Percentiles rank a stretch among this genome's conserved stretches.
phyloP scores from a whole-genome alignment of 2,113 vertebrate genomes.

The Trochalopteron elliotii region DNA sequence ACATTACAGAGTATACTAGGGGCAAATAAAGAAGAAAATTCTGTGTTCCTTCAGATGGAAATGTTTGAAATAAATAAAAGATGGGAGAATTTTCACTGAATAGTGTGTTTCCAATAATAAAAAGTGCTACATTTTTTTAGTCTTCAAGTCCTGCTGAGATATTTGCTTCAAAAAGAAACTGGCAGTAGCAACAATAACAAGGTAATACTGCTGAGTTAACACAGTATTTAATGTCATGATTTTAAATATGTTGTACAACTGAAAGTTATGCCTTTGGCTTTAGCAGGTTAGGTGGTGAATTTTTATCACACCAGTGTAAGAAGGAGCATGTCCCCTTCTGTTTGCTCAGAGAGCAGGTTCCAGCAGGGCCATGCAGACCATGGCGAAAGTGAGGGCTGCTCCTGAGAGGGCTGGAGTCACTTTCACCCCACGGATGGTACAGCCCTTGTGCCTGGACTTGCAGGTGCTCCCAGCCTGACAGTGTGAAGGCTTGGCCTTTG shows the following conservation, averaged over 20 bases:
- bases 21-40: background rate
- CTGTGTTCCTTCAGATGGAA: background rate
- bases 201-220: background rate
- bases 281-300: background rate
- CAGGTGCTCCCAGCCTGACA: background rate
- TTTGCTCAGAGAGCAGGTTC: background rate
- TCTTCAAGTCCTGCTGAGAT: background rate
- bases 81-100: background rate
- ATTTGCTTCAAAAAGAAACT: background rate
- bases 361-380: background rate
- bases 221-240: background rate
- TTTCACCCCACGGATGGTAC: rapidly evolving
- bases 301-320: background rate
- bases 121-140: background rate
- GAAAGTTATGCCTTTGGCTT: background rate
- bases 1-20: background rate
- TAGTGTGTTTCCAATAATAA: background rate
- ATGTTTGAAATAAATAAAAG: background rate
- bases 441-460: background rate
- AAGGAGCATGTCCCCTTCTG: background rate
- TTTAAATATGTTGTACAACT: background rate
- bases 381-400: background rate
- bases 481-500: background rate
- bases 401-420: rapidly evolving
- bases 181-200: background rate